Base-by-base conservation (phyloP, 2,888 invertebrate genomes). In the Charanyca ferruginea region DNA sequence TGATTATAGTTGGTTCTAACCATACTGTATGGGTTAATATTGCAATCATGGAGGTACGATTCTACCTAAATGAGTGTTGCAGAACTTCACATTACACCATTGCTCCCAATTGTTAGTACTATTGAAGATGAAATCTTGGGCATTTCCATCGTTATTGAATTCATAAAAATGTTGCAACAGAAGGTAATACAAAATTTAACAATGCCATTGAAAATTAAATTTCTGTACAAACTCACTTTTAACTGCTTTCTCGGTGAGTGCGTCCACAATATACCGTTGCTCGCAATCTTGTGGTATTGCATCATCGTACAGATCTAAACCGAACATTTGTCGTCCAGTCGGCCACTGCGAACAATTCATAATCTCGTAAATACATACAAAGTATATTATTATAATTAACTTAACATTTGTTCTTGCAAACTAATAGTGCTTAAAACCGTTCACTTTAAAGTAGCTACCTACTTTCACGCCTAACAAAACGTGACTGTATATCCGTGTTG, bases 221-320 rank as follows among this genome's bases (percentile, higher is more conserved):
- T 61, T 62, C 41, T 45, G 52, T 49, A 63, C 55, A 61, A 72
- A 88, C 90, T 89, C 86, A 95, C 95, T 89, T 74, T 89, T 85
- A 59, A 93, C 75, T 25, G 94, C 93, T 83, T 91, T 87, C 52
- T 94, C 92, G 44, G 95, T 95, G 22, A 95, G 83, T 20, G 93
- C 92, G 64, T 95, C 95, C 1, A 94, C 90, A 22, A 93, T 87
- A 65, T 95, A 95, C 7, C 93, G 88, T 22, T 93, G 86, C 75
- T 94, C 94, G 20, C 85, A 81, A 4, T 89, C 87, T 83, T 94
- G 93, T 6, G 95, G 93, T 52, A 83, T 72, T 35, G 87, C 88
- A 59, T 90, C 86, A 70, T 94, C 93, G 72, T 91, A 93, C 3
- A 95, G 83, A 83, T 95, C 95, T 76, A 93, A 73, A 3, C 95